These are phyloP conservation scores for Okapia johnstoni DNA, from an alignment of 2,113 vertebrate genomes.

Conservation along the genomic window DNA sequence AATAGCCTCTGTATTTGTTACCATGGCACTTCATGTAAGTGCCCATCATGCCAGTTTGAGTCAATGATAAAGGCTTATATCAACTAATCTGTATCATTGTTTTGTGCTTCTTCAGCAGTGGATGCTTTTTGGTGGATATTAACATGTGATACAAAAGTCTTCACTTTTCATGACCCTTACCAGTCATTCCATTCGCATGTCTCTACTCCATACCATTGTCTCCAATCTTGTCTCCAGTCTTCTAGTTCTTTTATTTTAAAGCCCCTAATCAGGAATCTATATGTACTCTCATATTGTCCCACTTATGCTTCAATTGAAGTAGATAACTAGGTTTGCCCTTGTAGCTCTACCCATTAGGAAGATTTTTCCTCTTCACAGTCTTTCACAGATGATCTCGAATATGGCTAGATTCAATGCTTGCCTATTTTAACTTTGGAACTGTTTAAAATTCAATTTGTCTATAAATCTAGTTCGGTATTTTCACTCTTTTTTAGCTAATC, in stretches of 20 bases:
- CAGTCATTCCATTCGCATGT: background rate
- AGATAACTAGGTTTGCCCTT: background rate
- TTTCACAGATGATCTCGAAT: background rate
- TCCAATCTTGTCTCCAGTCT: background rate
- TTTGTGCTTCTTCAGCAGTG: background rate
- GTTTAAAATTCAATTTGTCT: background rate
- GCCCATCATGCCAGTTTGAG: background rate
- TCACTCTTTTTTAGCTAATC: background rate
- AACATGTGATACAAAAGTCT: background rate
- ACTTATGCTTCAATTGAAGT: background rate
- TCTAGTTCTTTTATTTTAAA: background rate
- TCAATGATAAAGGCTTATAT: background rate
- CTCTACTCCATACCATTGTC: background rate
- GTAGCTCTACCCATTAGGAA: background rate
- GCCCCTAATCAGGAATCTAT: background rate
- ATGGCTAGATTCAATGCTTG: background rate
- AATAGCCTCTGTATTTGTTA: background rate
- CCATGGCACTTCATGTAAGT: background rate
- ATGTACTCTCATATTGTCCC: background rate
- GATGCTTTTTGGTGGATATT: background rate
- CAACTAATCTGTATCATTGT: background rate
- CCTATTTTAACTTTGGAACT: background rate
- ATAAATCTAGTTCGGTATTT: background rate
- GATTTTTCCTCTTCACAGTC: background rate
- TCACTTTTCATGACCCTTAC: background rate